Conservation (phyloP, 2,113 vertebrate species). For the Heteronetta atricapilla region DNA sequence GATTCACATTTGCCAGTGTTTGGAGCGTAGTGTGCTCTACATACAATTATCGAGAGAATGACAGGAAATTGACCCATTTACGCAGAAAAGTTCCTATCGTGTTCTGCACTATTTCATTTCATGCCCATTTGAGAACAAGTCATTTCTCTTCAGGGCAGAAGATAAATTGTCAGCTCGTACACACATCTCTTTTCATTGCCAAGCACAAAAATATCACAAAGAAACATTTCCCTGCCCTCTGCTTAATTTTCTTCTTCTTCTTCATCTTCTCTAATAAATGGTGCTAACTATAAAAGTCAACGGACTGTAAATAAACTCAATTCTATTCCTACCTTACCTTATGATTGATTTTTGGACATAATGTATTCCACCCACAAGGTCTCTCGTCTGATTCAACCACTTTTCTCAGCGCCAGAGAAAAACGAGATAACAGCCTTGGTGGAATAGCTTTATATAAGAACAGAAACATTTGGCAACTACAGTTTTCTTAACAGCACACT, state of each 20-base stretch:
- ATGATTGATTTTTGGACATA: slow-evolving; percentile 58
- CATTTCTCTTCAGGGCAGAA: slow-evolving; percentile 68
- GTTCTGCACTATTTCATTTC: slow-evolving; percentile 69
- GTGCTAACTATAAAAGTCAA: slow-evolving; percentile 59
- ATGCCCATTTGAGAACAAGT: slow-evolving; percentile 72
- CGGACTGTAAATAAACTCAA: slow-evolving; percentile 51
- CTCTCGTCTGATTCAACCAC: slow-evolving; percentile 51
- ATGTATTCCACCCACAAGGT: slow-evolving; percentile 58
- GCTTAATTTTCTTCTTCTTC: slow-evolving; percentile 45
- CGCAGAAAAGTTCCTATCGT: slow-evolving; percentile 57
- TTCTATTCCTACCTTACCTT: slow-evolving; percentile 48
- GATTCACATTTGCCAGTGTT: slow-evolving; percentile 11
- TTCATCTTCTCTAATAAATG: slow-evolving; percentile 54
- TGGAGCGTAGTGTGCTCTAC: slow-evolving; percentile 13
- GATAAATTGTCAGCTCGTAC: slow-evolving; percentile 57
- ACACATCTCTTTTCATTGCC: slow-evolving; percentile 49
- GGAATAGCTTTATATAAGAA: slow-evolving; percentile 22
- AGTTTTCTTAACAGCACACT: not conserved
- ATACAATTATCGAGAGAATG: slow-evolving; percentile 71
- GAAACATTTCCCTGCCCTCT: slow-evolving; percentile 19
- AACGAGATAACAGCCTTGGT: slow-evolving; percentile 37
- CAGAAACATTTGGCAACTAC: slow-evolving; percentile 34
- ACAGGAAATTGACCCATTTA: slow-evolving; percentile 72
- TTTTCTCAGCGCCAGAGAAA: slow-evolving; percentile 44
- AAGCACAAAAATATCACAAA: slow-evolving; percentile 62